These are phyloP conservation scores for Darevskia mixta DNA, from an alignment of 2,797 vertebrate genomes.

Conservation along the genomic window DNA sequence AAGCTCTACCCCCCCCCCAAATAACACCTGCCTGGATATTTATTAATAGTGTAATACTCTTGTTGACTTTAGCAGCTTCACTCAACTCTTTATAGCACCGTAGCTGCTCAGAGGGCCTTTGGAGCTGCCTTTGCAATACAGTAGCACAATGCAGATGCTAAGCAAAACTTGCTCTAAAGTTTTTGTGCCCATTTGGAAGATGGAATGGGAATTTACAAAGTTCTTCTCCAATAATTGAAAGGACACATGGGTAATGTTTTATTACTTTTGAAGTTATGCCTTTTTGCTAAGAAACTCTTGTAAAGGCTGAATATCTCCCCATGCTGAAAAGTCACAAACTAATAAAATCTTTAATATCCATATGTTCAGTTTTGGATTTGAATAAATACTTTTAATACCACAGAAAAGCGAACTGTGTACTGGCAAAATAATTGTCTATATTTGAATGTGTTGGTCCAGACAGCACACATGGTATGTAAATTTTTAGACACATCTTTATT, in stretches of 20 bases:
- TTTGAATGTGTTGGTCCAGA: background rate
- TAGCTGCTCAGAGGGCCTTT: background rate
- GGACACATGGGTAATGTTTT: background rate
- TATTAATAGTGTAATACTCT: background rate
- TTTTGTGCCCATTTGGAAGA: constrained; percentile 8
- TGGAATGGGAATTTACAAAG: fast-evolving
- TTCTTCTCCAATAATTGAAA: background rate
- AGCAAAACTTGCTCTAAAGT: background rate
- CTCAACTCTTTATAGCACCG: background rate
- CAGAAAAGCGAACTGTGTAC: fast-evolving
- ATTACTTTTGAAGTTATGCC: constrained; percentile 2
- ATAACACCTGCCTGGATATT: too few species aligned
- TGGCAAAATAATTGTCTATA: background rate
- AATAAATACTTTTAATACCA: constrained; percentile 22
- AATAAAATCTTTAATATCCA: constrained; percentile 19
- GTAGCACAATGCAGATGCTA: background rate
- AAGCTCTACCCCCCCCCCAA: too few species aligned
- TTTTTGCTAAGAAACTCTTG: background rate
- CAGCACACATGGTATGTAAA: background rate
- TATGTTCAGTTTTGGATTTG: background rate
- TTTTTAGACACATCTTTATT: background rate
- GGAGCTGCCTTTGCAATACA: background rate
- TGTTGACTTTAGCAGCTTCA: background rate
- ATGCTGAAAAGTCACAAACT: constrained; percentile 18
- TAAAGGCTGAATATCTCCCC: background rate